Evolutionary conservation across 2,888 invertebrate genomes (phyloP).

Genomic region (Embidobia sp.): DNA sequence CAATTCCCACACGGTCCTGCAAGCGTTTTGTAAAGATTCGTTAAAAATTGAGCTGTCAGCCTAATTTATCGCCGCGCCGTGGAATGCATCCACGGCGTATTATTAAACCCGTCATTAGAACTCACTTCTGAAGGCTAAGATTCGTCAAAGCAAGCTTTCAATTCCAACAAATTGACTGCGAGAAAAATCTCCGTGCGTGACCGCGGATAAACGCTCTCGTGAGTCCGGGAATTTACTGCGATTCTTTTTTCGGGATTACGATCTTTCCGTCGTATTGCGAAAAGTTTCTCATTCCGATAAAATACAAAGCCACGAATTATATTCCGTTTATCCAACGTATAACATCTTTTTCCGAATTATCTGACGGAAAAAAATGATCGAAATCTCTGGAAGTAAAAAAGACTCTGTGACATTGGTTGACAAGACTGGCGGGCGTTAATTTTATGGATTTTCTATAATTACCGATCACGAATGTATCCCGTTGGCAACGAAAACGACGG

Average conservation of each 20-base stretch:
- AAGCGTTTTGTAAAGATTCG: conserved; percentile 51
- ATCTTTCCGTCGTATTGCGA: too few species aligned
- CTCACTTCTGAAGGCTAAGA: conserved; percentile 37
- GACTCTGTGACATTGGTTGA: background rate
- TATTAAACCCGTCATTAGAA: conserved; percentile 48
- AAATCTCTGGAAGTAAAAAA: too few species aligned
- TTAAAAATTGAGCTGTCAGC: conserved; percentile 62
- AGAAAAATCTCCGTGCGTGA: conserved; percentile 39
- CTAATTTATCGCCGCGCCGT: conserved; percentile 49
- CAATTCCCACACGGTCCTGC: conserved; percentile 41
- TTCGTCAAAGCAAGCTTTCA: conserved; percentile 51
- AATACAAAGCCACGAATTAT: background rate
- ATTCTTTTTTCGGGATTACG: too few species aligned
- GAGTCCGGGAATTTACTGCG: too few species aligned
- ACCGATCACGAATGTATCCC: conserved; percentile 63
- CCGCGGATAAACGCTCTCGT: too few species aligned
- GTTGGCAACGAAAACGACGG: conserved; percentile 54
- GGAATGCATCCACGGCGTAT: conserved; percentile 36
- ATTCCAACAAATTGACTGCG: conserved; percentile 28
- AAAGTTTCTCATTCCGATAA: too few species aligned
- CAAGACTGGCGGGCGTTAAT: conserved; percentile 65
- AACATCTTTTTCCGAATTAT: too few species aligned
- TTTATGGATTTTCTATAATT: conserved; percentile 62
- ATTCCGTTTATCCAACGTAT: too few species aligned
- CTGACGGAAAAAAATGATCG: too few species aligned